phyloP scores from a whole-genome alignment of 2,113 vertebrate genomes.

The Dasypus novemcinctus region DNA sequence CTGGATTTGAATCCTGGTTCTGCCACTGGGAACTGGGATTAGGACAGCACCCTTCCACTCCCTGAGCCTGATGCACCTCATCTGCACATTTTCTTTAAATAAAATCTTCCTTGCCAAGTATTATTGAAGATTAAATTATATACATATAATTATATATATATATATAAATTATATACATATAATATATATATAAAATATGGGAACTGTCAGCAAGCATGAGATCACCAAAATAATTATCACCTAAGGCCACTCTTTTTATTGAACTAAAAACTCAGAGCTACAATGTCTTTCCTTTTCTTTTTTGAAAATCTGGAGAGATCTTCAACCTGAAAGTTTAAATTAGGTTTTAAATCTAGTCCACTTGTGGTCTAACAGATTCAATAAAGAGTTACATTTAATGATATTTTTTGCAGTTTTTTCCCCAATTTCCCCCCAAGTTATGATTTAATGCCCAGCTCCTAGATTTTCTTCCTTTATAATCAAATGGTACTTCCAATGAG shows the following conservation, averaged over 20 bases:
- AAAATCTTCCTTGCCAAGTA: not conserved
- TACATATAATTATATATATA: not conserved
- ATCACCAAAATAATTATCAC: not conserved
- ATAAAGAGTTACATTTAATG: not conserved
- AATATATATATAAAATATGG: not conserved
- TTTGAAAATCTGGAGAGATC: not conserved
- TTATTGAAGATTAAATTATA: constrained; percentile 9
- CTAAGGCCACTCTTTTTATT: not conserved
- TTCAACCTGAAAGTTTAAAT: not conserved
- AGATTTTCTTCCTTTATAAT: not conserved
- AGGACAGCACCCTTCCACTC: not conserved
- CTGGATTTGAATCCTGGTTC: not conserved
- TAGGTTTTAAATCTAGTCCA: not conserved
- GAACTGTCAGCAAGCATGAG: not conserved
- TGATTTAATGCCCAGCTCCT: not conserved
- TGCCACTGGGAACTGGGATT: not conserved
- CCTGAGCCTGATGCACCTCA: not conserved
- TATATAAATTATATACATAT: not conserved
- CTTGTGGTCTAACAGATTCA: not conserved
- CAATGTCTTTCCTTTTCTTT: not conserved
- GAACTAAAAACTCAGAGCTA: not conserved
- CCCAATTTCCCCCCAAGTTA: not conserved
- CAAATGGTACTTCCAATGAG: constrained; percentile 15
- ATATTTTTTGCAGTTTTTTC: not conserved
- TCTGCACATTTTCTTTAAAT: not conserved